Percentiles rank a stretch among this genome's conserved stretches.
Conservation (phyloP, 1,140 invertebrate genomes). For the Drosophila setifemur region DNA sequence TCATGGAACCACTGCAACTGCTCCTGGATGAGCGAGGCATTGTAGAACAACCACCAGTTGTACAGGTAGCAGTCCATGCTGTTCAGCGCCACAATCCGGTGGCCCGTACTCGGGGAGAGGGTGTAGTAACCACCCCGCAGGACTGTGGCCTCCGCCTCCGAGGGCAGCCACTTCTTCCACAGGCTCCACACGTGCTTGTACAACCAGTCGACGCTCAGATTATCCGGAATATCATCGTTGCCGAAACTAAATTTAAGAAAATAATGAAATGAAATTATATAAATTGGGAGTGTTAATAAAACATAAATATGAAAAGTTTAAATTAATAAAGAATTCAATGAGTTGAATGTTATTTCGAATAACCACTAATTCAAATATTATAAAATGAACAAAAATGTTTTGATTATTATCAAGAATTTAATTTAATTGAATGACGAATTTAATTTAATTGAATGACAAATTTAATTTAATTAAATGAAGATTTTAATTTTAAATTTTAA, state of each 20-base stretch:
- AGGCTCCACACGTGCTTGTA: constrained; percentile 86
- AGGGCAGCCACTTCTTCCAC: constrained; percentile 87
- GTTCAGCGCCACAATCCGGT: constrained; percentile 89
- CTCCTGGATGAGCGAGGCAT: constrained; percentile 74
- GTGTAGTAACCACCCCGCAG: constrained; percentile 88
- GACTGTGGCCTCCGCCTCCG: constrained; percentile 85
- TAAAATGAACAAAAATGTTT: no score
- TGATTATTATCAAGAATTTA: no score
- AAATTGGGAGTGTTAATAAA: neutral
- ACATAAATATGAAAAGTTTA: no score
- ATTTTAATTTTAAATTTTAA: no score
- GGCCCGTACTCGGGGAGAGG: constrained; percentile 84
- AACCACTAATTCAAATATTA: no score
- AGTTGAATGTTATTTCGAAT: no score
- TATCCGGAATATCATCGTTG: constrained; percentile 67
- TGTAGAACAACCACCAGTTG: constrained; percentile 86
- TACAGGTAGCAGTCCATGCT: constrained; percentile 88
- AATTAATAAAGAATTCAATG: no score
- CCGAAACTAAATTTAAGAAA: constrained; percentile 36
- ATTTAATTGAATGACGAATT: no score
- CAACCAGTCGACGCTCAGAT: constrained; percentile 85
- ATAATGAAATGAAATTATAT: neutral
- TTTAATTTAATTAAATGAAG: no score
- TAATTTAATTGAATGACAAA: no score
- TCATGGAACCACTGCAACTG: constrained; percentile 90